Evolutionary conservation across 2,113 vertebrate genomes (phyloP).

Genomic region (Columba livia): DNA sequence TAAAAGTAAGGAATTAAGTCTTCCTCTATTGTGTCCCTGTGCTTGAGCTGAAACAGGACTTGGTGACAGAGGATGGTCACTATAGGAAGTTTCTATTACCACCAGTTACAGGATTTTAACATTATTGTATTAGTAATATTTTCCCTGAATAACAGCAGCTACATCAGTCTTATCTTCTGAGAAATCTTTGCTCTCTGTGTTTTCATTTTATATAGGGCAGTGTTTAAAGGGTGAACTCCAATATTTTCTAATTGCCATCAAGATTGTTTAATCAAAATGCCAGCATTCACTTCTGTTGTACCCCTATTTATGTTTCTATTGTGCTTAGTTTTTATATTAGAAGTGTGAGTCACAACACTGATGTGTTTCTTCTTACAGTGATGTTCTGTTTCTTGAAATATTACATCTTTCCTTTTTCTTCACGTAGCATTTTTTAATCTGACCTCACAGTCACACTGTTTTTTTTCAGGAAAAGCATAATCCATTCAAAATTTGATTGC

Average conservation of each 20-base stretch:
- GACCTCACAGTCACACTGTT: background rate
- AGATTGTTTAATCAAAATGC: background rate
- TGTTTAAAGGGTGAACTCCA: background rate
- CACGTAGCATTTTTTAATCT: background rate
- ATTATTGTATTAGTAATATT: background rate
- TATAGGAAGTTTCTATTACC: background rate
- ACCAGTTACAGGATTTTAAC: background rate
- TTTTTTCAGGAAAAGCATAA: background rate
- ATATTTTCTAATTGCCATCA: background rate
- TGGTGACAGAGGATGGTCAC: background rate
- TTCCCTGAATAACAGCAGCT: background rate
- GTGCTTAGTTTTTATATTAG: background rate
- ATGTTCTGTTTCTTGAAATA: background rate
- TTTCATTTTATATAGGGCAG: background rate
- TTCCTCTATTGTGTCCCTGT: background rate
- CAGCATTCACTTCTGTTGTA: background rate
- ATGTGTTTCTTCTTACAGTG: background rate
- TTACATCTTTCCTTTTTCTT: background rate
- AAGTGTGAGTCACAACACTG: background rate
- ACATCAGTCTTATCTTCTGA: background rate
- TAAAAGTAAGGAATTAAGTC: background rate
- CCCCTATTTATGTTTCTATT: background rate
- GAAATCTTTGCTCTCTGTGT: background rate
- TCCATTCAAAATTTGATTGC: background rate
- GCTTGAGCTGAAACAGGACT: background rate